These are phyloP conservation scores for Myotis pilosus DNA, from an alignment of 2,797 vertebrate genomes.

Conservation along the genomic window DNA sequence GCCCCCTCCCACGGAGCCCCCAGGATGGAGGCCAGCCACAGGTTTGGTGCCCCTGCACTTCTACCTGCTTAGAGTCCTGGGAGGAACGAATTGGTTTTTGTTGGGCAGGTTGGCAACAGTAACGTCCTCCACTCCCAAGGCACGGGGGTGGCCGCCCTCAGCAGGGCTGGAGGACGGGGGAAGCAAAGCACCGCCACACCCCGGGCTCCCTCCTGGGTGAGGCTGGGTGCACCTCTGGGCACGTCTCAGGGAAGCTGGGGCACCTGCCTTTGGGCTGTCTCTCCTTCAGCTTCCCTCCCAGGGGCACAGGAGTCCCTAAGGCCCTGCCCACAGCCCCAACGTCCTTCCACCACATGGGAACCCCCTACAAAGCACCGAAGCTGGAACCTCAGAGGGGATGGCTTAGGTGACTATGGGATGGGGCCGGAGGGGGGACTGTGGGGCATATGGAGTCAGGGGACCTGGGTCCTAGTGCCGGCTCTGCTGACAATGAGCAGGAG, in stretches of 20 bases:
- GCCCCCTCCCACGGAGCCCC: background rate
- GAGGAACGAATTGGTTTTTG: background rate
- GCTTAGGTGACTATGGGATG: background rate
- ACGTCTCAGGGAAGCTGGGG: background rate
- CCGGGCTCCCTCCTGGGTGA: background rate
- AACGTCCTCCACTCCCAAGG: background rate
- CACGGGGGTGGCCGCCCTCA: background rate
- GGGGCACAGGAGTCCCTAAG: background rate
- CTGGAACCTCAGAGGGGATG: background rate
- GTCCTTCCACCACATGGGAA: background rate
- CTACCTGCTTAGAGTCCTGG: background rate
- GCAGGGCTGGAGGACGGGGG: accelerated
- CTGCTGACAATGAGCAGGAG: background rate
- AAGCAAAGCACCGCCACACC: accelerated
- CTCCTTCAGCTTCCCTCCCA: too few relatives aligned
- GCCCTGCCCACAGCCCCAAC: background rate
- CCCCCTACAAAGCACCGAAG: background rate
- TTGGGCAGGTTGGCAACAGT: slow-evolving; percentile 9
- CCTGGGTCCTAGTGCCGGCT: background rate
- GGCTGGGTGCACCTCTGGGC: accelerated
- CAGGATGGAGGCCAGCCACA: background rate
- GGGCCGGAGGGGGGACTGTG: background rate
- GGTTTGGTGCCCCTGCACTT: accelerated
- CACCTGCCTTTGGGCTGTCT: background rate
- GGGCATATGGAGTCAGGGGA: background rate